A percentile compares a stretch with the other conserved stretches of the same genome.
Conservation (phyloP, 2,888 invertebrate species). For the Seladonia tumulorum region DNA sequence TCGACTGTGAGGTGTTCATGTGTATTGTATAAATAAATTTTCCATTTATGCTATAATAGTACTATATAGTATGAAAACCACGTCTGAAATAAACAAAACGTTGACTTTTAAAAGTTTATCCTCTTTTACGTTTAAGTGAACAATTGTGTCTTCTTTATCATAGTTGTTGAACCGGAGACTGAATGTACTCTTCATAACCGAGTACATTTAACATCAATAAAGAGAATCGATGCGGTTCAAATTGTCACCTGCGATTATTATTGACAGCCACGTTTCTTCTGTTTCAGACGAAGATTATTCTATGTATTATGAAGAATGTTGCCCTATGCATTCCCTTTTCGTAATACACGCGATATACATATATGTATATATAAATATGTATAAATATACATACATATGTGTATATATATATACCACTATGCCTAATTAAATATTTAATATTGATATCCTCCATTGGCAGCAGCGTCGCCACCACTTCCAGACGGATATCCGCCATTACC, state of each 20-base stretch:
- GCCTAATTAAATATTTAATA: constrained; percentile 72
- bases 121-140: constrained; percentile 15
- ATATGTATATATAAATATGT: constrained; percentile 15
- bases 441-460: constrained; percentile 82
- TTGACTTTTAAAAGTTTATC: constrained; percentile 1
- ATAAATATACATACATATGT: not conserved
- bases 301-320: constrained; percentile 47
- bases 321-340: constrained; percentile 48
- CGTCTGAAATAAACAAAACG: constrained; percentile 52
- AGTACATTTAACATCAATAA: constrained; percentile 16
- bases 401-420: constrained; percentile 35
- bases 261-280: constrained; percentile 36
- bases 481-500: constrained; percentile 77
- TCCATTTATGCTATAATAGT: constrained; percentile 42
- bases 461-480: constrained; percentile 81
- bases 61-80: constrained; percentile 32
- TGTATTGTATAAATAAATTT: constrained; percentile 46
- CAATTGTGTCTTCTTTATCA: not conserved
- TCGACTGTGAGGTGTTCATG: constrained; percentile 55
- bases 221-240: constrained; percentile 33
- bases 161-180: constrained; percentile 19
- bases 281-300: constrained; percentile 50
- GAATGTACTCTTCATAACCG: constrained; percentile 19
- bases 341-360: constrained; percentile 49
- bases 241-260: constrained; percentile 15